Base-by-base conservation (phyloP, 2,797 vertebrate species). In the Semotilus atromaculatus region DNA sequence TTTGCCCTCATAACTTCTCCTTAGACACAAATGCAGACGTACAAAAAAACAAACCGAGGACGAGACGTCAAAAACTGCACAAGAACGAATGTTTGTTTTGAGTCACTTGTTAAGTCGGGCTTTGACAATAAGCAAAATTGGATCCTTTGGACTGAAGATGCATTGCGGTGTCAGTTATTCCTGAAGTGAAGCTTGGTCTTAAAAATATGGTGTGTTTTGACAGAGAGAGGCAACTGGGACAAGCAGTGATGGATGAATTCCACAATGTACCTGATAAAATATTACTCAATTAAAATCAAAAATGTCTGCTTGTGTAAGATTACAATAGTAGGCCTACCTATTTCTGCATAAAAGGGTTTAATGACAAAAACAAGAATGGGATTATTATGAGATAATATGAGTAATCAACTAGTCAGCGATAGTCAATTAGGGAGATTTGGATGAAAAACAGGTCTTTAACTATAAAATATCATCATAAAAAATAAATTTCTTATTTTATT, bases 41-140 rank as follows among this genome's bases (percentile, higher is more conserved):
- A 86, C 72, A 87, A 76, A 87, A 76, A 84, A 76, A 83, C 82
- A 83, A 83, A 40, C 21, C 5, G 3, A 34, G n/a, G 43, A 83
- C 11, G 8, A 83, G 74, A 58, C 7, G 13, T 83, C 71, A 76
- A 55, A 82, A 75, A 13, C 38, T 13, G 19, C 60, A 79, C 40
- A 43, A 74, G 40, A 74, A 64, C 5, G 2, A 82, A 82, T 64
- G 40, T 75, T 64, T 82, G 58, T 76, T 83, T 67, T 14, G 62
- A 55, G 34, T 68, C 13, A 16, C 73, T 77, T 76, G 62, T 58
- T 75, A 75, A 67, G 18, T 68, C 64, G n/a, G n/a, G 36, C 23
- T 77, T 68, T 76, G 73, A 58, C 58, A 74, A 74, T 16, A 5
- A 21, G 29, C 23, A 21, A 11, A 83, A 83, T 74, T 82, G 31